Base-by-base conservation (phyloP, 2,113 vertebrate genomes). In the Cyprichromis sp. region DNA sequence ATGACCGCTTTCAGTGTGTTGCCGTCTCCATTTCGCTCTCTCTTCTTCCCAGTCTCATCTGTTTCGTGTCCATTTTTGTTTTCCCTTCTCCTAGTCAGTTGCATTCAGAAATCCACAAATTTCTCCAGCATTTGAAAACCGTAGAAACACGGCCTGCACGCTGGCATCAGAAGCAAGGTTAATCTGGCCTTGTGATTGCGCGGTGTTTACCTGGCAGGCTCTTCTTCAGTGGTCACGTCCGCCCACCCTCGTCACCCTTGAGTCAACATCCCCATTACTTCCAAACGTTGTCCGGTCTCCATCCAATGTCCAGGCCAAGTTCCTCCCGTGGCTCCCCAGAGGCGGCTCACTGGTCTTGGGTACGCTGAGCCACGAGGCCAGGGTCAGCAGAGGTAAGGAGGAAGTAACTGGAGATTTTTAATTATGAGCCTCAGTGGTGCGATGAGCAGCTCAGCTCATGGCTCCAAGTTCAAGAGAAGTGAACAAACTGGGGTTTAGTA, bases 391-490 rank as follows among this genome's bases (percentile, higher is more conserved):
- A 92, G 91, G 90, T 93, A 94, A 93, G 80, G 52, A 87, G 81
- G 86, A 92, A 87, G 93, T 93, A 95, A 94, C 87, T 87, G 85
- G 87, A 93, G 89, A 91, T 91, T 93, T 95, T 94, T 93, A 87
- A 94, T 94, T 95, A 92, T 73, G 85, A 90, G 91, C 91, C 91
- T 91, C 89, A 91, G 91, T 90, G 92, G 92, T 91, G 91, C 86
- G 86, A 95, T 91, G 87, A 89, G 91, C 83, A 93, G 82, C 88
- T 91, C 85, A 17, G 71, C 90, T 89, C 85, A 14, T 81, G 86
- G 90, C 91, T 88, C 34, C 8, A 5, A 87, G 83, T 84, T 86
- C 80, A 88, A 85, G 87, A 84, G 40, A 68, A 66, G 71, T 29
- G 82, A 86, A 82, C 89, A 81, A 88, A 87, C 84, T 53, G 8